Percentiles rank a stretch among this genome's conserved stretches.
phyloP scores from a whole-genome alignment of 2,113 vertebrate species.

The Willisornis vidua region DNA sequence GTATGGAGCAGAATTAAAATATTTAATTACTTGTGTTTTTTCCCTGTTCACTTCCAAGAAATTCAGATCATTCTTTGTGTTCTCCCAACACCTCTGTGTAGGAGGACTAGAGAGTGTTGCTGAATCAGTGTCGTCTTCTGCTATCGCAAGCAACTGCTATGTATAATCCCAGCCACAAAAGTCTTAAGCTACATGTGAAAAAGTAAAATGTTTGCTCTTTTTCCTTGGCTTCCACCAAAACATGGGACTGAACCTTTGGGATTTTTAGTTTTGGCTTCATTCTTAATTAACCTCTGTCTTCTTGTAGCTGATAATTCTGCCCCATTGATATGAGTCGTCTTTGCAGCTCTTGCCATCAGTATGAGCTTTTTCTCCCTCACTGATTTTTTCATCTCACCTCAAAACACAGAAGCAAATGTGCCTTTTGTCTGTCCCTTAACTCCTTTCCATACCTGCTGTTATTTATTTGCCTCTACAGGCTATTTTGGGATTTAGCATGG shows the following conservation, averaged over 20 bases:
- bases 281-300: neutral
- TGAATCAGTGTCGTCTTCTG: neutral
- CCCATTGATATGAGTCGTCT: neutral
- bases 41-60: neutral
- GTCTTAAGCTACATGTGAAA: neutral
- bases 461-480: neutral
- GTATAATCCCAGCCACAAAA: neutral
- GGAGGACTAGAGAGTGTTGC: neutral
- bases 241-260: neutral
- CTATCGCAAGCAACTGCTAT: neutral
- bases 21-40: neutral
- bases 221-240: neutral
- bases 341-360: neutral
- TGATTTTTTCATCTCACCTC: neutral
- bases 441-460: neutral
- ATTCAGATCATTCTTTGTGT: neutral
- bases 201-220: neutral
- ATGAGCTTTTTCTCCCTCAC: neutral
- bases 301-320: neutral
- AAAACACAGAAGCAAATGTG: neutral
- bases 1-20: neutral
- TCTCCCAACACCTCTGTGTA: neutral
- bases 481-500: neutral
- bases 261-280: neutral
- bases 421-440: neutral